phyloP scores from a whole-genome alignment of 2,888 invertebrate species.

The Bellardia pandia region DNA sequence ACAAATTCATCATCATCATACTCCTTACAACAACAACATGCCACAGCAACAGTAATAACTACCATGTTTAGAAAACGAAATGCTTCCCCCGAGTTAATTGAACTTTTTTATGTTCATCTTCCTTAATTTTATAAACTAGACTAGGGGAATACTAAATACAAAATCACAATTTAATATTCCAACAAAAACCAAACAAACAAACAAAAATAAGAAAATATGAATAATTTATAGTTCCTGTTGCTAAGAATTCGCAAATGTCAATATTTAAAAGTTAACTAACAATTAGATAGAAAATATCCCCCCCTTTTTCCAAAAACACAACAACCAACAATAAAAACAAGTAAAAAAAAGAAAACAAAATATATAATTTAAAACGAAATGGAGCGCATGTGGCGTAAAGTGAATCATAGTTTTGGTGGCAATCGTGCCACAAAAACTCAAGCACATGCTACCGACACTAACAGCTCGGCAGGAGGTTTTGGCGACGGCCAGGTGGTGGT shows the following conservation, averaged over 20 bases:
- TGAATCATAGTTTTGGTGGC: slow-evolving; percentile 83
- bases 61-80: slow-evolving; percentile 20
- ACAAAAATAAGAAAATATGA: slow-evolving; percentile 40
- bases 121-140: slow-evolving; percentile 34
- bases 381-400: slow-evolving; percentile 84
- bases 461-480: slow-evolving; percentile 82
- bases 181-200: neutral
- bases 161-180: slow-evolving; percentile 28
- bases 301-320: neutral
- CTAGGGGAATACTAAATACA: slow-evolving; percentile 10
- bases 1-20: slow-evolving; percentile 31
- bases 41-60: slow-evolving; percentile 27
- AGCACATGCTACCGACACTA: slow-evolving; percentile 81
- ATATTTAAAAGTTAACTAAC: slow-evolving; percentile 68
- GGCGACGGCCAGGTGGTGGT: slow-evolving; percentile 82
- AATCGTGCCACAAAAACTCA: slow-evolving; percentile 77
- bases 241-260: slow-evolving; percentile 64
- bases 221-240: slow-evolving; percentile 72
- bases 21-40: neutral
- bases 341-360: slow-evolving; percentile 15
- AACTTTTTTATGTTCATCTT: slow-evolving; percentile 47
- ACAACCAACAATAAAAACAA: neutral
- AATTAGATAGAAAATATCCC: slow-evolving; percentile 70
- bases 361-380: slow-evolving; percentile 73
- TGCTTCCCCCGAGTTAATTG: slow-evolving; percentile 53